Evolutionary conservation across 2,888 invertebrate species (phyloP), one percentile per base, ranked within the genome.

Genomic region (Ophion obscuratus): DNA sequence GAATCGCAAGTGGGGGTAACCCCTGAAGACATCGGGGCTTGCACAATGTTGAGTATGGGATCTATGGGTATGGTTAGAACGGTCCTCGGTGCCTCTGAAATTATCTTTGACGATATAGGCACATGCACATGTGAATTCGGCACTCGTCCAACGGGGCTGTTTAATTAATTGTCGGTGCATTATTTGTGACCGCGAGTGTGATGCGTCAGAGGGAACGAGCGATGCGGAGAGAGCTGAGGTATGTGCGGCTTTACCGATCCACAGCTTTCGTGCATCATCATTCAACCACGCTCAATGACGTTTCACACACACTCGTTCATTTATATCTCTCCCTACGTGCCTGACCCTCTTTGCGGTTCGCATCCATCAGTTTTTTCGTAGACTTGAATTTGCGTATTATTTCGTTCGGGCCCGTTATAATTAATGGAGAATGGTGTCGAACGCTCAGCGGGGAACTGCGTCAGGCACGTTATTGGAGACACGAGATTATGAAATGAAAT

Each of bases 141-240:
- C 86, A 78, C 86, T 84, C 82, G 84, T 84, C 84, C 84, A 87
- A 87, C 73, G 76, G 53, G 68, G 79, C 82, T 79, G 79, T 89
- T 89, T 89, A 89, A 89, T 91, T 91, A 91, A 91, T 91, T 89
- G 86, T 84, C 85, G 86, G 84, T 86, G 84, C 88, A 89, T 91
- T 91, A 91, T 91, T 91, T 90, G 91, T 87, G 88, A 89, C 87
- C 75, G 87, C 36, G 87, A 67, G 77, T 71, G 79, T 80, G 66
- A 81, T 81, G 86, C 31, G 64, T 73, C 68, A 70, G 57, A 74
- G 59, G 24, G 47, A 81, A 76, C 70, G 76, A 64, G 20, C 66
- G 47, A 44, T 68, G 59, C n/a, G 47, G 68, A 36, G 76, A 36
- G 24, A 44, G 62, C 31, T n/a, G 24, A 24, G 11, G 40, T 14